Evolutionary conservation across 2,113 vertebrate genomes (phyloP), one percentile per base, ranked within the genome.

Genomic region (Symphodus melops): DNA sequence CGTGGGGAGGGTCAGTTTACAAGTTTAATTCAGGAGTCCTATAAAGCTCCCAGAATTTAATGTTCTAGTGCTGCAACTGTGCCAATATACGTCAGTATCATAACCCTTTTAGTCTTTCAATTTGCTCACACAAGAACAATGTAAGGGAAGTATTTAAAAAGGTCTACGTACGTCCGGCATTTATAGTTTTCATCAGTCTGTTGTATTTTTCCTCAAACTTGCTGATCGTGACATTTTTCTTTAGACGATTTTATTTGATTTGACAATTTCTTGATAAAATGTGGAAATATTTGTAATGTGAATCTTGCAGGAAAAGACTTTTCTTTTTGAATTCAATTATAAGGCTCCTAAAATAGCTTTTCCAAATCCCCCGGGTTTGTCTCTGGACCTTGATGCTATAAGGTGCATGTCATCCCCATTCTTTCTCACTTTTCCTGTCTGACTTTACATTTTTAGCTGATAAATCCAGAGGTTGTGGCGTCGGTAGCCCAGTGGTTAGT

Each of bases 1-100:
- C 16, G 55, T 61, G 51, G 76, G 42, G 56, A 49, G 44, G 42
- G 21, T 75, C 61, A 51, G 59, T 82, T 85, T 75, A 68, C 57
- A 68, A 66, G 68, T 83, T 88, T 66, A 85, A 49, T 20, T 41
- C 28, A 58, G 60, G 37, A 70, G 59, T 74, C 41, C 12, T 8
- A n/a, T 52, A 9, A 14, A 41, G 49, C 21, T 62, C 8, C n/a
- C 36, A n/a, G 9, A 70, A 51, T 66, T 80, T 66, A n/a, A 82
- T 77, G 46, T n/a, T 51, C n/a, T 33, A 5, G 9, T 28, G 28
- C 28, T 33, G 28, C 28, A 33, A 33, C 28, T 33, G 28, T 33
- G 28, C 28, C 6, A n/a, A n/a, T 5, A 33, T 33, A 33, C 28
- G 28, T 33, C 4, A 5, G 28, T 5, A 23, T 10, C n/a, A 16